These are phyloP conservation scores for Pipistrellus nathusii DNA, from an alignment of 2,797 vertebrate genomes.

Conservation along the genomic window DNA sequence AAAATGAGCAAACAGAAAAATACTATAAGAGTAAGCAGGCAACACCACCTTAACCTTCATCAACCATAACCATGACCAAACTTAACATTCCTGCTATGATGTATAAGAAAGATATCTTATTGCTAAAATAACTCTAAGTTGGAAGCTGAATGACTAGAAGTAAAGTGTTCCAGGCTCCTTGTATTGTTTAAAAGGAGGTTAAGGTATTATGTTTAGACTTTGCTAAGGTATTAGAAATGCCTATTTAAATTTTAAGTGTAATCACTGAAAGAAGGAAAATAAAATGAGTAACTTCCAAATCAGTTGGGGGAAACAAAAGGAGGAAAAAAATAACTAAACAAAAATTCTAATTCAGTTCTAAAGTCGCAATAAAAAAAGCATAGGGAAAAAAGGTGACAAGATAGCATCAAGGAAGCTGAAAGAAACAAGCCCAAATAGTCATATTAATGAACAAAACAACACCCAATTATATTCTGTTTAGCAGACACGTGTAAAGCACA, in stretches of 20 bases:
- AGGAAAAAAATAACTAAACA: not conserved
- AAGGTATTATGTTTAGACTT: not conserved
- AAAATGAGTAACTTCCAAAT: not conserved
- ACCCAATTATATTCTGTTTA: not conserved
- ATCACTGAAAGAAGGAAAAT: not conserved
- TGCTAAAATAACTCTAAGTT: not conserved
- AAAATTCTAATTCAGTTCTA: not conserved
- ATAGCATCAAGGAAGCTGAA: not conserved
- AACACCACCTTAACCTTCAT: not conserved
- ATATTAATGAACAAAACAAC: not conserved
- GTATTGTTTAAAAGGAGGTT: not conserved
- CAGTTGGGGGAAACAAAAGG: not conserved
- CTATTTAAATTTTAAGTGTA: conserved; percentile 7
- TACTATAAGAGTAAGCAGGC: not conserved
- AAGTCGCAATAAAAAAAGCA: not conserved
- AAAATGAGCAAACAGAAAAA: not conserved
- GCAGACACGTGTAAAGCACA: not conserved
- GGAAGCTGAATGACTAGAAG: not conserved
- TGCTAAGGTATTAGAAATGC: not conserved
- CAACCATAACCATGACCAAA: not conserved
- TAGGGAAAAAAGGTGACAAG: not conserved
- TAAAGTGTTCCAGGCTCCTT: not conserved
- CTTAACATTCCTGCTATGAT: not conserved
- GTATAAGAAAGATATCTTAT: not conserved
- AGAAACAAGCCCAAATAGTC: not conserved